Base-by-base conservation (phyloP, 2,888 invertebrate species). In the Campopleginae sp. region DNA sequence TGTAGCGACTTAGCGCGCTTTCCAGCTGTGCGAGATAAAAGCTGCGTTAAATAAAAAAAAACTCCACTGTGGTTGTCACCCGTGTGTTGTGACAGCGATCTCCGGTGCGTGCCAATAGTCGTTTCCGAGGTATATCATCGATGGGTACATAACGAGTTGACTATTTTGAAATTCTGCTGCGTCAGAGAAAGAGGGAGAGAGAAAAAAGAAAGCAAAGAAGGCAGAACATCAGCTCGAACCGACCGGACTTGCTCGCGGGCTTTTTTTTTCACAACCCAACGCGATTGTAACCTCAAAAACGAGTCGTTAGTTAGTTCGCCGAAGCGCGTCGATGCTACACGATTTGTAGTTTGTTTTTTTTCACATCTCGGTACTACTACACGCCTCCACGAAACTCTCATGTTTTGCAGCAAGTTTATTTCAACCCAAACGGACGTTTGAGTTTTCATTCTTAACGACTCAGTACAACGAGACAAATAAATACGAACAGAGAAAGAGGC, bases 51-150 rank as follows among this genome's bases (percentile, higher is more conserved):
- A 87, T 58, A 86, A 86, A 68, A 72, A 79, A 65, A 66, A 44
- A 51, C 63, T 90, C 90, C 91, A 91, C 88, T 27, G 58, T 58
- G 27, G 58, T 58, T 58, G 58, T 58, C 58, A 86, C 87, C 88
- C 83, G 72, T 71, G 70, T 83, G 85, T 87, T 84, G 87, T 86
- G 89, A 88, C 89, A 89, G 87, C 68, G 84, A 38, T 79, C 33
- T 80, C 19, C 12, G 61, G 42, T 44, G 66, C 46, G 54, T 61
- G 54, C 48, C 42, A 68, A 42, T 66, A 27, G 31, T 48, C 31
- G 51, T 71, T 74, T 54, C 33, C 66, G 17, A 66, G 51, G 6
- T 48, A 75, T 42, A 33, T 72, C 71, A 63, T 58, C 54, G 42
- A 71, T 46, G 48, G 76, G 38, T 38, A 38, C 23, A 48, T 76